These are phyloP conservation scores for Agelas oroides DNA, from an alignment of 37 sponge, comb jelly and placozoan genomes.

Conservation along the genomic window DNA sequence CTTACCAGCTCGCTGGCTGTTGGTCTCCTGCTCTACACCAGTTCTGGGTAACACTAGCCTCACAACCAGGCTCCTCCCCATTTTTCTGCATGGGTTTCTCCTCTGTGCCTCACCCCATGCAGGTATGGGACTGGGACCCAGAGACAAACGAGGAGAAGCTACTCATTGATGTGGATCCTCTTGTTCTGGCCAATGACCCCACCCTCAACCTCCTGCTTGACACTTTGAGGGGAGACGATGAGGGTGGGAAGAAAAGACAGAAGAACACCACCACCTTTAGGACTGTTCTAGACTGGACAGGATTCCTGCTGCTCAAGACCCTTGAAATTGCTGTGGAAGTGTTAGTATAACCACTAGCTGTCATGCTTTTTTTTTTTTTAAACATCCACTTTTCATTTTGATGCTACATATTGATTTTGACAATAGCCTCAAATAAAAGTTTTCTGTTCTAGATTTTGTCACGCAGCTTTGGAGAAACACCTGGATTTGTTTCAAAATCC, in stretches of 20 bases:
- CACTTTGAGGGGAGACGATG: background rate
- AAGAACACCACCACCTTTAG: background rate
- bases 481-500: too few relatives aligned
- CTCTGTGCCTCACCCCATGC: too few relatives aligned
- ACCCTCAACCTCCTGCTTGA: conserved; percentile 13
- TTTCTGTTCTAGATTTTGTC: too few relatives aligned
- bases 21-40: too few relatives aligned
- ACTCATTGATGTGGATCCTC: conserved; percentile 53
- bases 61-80: too few relatives aligned
- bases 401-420: too few relatives aligned
- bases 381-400: background rate
- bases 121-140: conserved; percentile 60
- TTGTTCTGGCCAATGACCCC: conserved; percentile 61
- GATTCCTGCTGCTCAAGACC: conserved; percentile 19
- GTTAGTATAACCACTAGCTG: background rate
- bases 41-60: too few relatives aligned
- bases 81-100: too few relatives aligned
- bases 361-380: background rate
- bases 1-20: too few relatives aligned
- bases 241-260: background rate
- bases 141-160: conserved; percentile 21
- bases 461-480: too few relatives aligned
- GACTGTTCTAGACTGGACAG: conserved; percentile 4
- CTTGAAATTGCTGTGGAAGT: conserved; percentile 34
- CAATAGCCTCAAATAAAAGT: too few relatives aligned